Percentiles rank a stretch among this genome's conserved stretches.
Evolutionary conservation across 2,113 vertebrate species (phyloP).

Genomic region (Ceyx margarethae): DNA sequence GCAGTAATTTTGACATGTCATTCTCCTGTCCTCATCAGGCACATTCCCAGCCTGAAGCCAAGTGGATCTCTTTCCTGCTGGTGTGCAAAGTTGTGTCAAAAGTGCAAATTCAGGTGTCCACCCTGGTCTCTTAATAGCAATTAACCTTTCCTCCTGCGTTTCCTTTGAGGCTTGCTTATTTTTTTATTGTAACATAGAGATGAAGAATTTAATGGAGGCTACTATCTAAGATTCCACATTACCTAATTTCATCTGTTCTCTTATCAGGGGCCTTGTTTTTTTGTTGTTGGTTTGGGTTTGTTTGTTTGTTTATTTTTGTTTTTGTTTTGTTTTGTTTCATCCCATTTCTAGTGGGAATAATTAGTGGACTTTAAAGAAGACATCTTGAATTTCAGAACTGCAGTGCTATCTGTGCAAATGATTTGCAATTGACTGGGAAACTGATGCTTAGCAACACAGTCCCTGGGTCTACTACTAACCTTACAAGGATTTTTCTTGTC

Average conservation of each 20-base stretch:
- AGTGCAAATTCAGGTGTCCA: slow-evolving; percentile 78
- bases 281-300: not conserved
- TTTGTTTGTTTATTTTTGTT: too few species aligned
- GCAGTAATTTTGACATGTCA: slow-evolving; percentile 26
- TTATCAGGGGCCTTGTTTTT: slow-evolving; percentile 42
- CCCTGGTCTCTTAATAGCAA: slow-evolving; percentile 82
- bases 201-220: slow-evolving; percentile 79
- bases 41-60: slow-evolving; percentile 61
- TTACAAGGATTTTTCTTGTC: not conserved
- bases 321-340: slow-evolving; percentile 38
- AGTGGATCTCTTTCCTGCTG: slow-evolving; percentile 78
- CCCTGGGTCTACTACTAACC: not conserved
- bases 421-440: not conserved
- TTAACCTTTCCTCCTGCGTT: slow-evolving; percentile 85
- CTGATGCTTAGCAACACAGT: not conserved
- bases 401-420: not conserved
- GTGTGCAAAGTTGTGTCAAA: slow-evolving; percentile 73
- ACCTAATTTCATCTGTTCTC: slow-evolving; percentile 71
- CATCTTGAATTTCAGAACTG: slow-evolving; percentile 65
- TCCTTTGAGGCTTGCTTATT: slow-evolving; percentile 81
- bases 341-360: slow-evolving; percentile 46
- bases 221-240: slow-evolving; percentile 79
- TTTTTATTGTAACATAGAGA: slow-evolving; percentile 81
- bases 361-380: slow-evolving; percentile 41
- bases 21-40: not conserved